Evolutionary conservation across 2,888 invertebrate species (phyloP).

Genomic region (Ophion obscuratus): DNA sequence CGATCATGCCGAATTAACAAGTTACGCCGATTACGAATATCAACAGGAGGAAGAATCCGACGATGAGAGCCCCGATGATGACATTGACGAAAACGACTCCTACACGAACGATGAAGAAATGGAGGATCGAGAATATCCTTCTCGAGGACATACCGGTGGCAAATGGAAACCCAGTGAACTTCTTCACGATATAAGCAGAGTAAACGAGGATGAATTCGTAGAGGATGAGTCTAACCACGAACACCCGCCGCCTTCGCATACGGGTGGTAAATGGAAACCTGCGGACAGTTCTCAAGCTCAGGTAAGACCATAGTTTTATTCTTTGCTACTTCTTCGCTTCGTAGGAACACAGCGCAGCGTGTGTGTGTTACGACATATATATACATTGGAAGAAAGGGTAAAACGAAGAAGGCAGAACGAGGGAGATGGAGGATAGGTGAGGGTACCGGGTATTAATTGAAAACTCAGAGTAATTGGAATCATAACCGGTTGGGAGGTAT

Average conservation of each 20-base stretch:
- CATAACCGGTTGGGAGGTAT: conserved; percentile 46
- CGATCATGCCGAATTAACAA: conserved; percentile 61
- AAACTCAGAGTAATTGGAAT: conserved; percentile 56
- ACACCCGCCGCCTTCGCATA: conserved; percentile 85
- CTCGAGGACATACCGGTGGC: conserved; percentile 87
- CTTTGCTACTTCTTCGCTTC: not conserved
- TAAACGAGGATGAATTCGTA: conserved; percentile 83
- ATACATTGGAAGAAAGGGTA: not conserved
- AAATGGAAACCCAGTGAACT: conserved; percentile 90
- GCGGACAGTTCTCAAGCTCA: conserved; percentile 76
- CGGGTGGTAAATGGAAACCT: conserved; percentile 89
- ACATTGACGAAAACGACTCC: conserved; percentile 85
- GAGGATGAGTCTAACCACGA: conserved; percentile 75
- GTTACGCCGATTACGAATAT: conserved; percentile 77
- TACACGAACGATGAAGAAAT: conserved; percentile 84
- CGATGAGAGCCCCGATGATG: conserved; percentile 80
- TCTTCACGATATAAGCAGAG: conserved; percentile 74
- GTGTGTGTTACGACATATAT: too few species aligned
- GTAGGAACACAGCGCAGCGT: not conserved
- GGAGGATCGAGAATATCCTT: conserved; percentile 85
- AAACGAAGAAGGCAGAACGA: conserved; percentile 7
- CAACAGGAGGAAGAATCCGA: conserved; percentile 79
- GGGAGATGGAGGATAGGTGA: not conserved
- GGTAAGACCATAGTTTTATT: conserved; percentile 22
- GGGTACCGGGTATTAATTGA: conserved; percentile 53